A percentile compares a stretch with the other conserved stretches of the same genome.
Conservation (phyloP, 2,888 invertebrate species). For the Keiferia lycopersicella region DNA sequence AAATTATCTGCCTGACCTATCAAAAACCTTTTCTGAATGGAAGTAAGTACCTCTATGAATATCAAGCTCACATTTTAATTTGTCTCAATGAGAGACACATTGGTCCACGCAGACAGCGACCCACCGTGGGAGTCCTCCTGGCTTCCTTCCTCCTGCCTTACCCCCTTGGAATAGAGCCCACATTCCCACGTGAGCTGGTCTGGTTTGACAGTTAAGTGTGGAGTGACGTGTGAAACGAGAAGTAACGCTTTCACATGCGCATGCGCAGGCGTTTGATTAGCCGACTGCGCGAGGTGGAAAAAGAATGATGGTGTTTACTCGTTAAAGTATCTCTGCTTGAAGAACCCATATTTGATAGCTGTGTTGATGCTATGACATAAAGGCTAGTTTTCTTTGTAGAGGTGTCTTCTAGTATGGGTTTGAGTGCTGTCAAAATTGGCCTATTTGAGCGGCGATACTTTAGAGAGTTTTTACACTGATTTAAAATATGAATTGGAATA, state of each 20-base stretch:
- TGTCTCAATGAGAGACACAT: conserved; percentile 4
- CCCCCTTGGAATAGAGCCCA: background rate
- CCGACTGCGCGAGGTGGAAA: background rate
- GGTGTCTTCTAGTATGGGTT: no score
- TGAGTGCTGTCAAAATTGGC: no score
- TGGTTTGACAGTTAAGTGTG: background rate
- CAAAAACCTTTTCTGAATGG: background rate
- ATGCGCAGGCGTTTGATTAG: background rate
- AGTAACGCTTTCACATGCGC: conserved; percentile 14
- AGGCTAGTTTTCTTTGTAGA: no score
- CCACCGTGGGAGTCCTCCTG: conserved; percentile 28
- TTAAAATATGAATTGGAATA: no score
- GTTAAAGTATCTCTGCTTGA: background rate
- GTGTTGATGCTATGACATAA: no score
- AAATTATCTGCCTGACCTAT: no score
- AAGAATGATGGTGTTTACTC: background rate
- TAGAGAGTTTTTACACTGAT: no score
- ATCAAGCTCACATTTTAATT: background rate
- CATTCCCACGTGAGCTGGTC: background rate
- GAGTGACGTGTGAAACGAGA: conserved; percentile 17
- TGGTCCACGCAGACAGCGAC: conserved; percentile 20
- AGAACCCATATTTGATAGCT: no score
- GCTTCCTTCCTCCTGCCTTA: conserved; percentile 1
- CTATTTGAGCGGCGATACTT: no score
- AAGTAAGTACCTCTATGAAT: background rate